Percentiles rank a stretch among this genome's conserved stretches.
Evolutionary conservation across 23 tunicate genomes (phyloP).

Genomic region (Ciona savignyi): DNA sequence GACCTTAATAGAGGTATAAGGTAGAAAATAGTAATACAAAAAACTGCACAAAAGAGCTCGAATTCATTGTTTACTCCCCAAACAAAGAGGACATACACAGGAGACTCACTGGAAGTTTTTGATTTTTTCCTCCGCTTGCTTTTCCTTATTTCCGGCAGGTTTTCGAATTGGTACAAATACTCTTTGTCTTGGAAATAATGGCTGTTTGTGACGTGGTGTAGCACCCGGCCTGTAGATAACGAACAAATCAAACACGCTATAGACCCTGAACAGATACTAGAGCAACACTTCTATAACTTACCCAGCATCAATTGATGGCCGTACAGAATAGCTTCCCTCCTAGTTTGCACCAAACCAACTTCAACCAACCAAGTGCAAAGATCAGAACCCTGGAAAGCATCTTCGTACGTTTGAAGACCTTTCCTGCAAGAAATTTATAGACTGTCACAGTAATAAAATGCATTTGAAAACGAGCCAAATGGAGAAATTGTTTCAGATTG

Average conservation of each 20-base stretch:
- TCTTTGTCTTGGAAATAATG: neutral
- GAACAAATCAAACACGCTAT: too few relatives aligned
- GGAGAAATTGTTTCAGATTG: too few relatives aligned
- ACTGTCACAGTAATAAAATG: too few relatives aligned
- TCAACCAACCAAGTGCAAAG: constrained; percentile 73
- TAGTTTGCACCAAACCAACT: constrained; percentile 33
- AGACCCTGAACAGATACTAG: neutral
- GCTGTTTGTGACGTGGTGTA: neutral
- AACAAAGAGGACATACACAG: too few relatives aligned
- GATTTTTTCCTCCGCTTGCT: too few relatives aligned
- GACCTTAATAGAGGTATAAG: too few relatives aligned
- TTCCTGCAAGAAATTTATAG: constrained; percentile 4
- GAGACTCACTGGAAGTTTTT: too few relatives aligned
- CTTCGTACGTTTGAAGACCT: constrained; percentile 17
- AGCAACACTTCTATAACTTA: neutral
- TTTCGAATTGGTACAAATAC: neutral
- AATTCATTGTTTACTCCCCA: too few relatives aligned
- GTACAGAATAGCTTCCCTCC: constrained; percentile 64
- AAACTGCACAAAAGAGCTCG: neutral
- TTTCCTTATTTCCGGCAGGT: neutral
- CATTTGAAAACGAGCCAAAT: too few relatives aligned
- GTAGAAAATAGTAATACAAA: too few relatives aligned
- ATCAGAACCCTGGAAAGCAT: constrained; percentile 43
- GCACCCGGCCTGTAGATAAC: neutral
- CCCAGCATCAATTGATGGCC: constrained; percentile 61